phyloP scores from a whole-genome alignment of 2,888 invertebrate species.

The Chymomyza amoena region DNA sequence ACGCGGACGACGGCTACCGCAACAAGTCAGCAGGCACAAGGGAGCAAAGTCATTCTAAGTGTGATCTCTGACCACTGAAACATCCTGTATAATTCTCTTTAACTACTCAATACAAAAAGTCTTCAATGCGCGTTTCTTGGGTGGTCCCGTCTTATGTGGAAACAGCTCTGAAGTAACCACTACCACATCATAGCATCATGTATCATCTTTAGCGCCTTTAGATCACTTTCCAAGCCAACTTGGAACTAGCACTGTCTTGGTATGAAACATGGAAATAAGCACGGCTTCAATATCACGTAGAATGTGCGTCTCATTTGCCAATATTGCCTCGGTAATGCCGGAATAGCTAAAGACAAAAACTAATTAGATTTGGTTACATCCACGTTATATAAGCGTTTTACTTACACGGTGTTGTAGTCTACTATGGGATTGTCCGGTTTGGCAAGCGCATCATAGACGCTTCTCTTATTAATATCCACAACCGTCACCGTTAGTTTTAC shows the following conservation, averaged over 20 bases:
- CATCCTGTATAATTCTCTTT: constrained; percentile 81
- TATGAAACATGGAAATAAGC: constrained; percentile 91
- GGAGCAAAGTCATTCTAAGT: too few species aligned
- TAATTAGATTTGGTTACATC: not conserved
- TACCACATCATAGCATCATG: constrained; percentile 92
- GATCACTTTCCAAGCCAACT: constrained; percentile 97
- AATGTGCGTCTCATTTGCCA: constrained; percentile 88
- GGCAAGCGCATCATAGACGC: constrained; percentile 93
- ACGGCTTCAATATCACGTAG: constrained; percentile 95
- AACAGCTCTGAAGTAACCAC: constrained; percentile 97
- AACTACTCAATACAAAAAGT: constrained; percentile 92
- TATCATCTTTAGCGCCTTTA: constrained; percentile 94
- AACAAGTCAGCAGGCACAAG: too few species aligned
- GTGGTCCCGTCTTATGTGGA: constrained; percentile 95
- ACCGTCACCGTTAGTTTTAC: constrained; percentile 95
- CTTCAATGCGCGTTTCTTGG: constrained; percentile 93
- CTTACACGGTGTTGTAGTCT: constrained; percentile 94
- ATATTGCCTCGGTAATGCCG: constrained; percentile 93
- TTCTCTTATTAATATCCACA: constrained; percentile 87
- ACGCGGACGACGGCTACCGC: too few species aligned
- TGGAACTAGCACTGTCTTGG: constrained; percentile 97
- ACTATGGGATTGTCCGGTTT: too few species aligned
- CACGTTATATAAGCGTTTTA: not conserved
- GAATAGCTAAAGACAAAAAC: constrained; percentile 85
- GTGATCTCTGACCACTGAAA: too few species aligned